These are phyloP conservation scores for Grus americana DNA, from an alignment of 2,113 vertebrate species.

Conservation along the genomic window DNA sequence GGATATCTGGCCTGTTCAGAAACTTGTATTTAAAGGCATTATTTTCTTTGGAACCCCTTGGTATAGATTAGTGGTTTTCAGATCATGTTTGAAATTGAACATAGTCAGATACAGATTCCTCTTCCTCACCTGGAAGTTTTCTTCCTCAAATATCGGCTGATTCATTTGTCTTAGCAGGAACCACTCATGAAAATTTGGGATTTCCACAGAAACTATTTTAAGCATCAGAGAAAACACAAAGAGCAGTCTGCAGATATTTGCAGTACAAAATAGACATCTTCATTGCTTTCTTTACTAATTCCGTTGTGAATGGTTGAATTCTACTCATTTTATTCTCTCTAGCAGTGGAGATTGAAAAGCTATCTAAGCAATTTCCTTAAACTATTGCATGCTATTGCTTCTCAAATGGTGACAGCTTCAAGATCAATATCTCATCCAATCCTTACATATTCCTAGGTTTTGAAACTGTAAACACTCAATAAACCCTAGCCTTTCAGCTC, in stretches of 20 bases:
- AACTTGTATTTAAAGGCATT: rapidly evolving
- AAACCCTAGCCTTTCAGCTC: not conserved
- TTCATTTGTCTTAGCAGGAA: not conserved
- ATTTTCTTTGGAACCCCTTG: not conserved
- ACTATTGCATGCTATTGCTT: not conserved
- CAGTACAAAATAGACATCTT: not conserved
- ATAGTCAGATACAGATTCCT: not conserved
- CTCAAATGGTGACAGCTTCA: not conserved
- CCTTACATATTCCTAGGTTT: not conserved
- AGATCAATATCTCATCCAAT: not conserved
- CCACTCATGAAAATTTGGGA: not conserved
- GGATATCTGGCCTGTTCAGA: not conserved
- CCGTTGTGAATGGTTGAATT: not conserved
- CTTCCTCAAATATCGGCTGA: not conserved
- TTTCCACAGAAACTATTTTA: not conserved
- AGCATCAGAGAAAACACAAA: not conserved
- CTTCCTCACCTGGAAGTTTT: not conserved
- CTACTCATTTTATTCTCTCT: not conserved
- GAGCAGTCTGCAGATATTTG: not conserved
- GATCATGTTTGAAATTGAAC: not conserved
- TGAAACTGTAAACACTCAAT: not conserved
- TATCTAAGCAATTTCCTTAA: not conserved
- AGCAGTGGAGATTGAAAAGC: not conserved
- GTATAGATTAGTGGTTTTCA: not conserved
- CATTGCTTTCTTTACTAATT: not conserved